Base-by-base conservation (phyloP, 1,140 invertebrate genomes). In the Augochlora pura region DNA sequence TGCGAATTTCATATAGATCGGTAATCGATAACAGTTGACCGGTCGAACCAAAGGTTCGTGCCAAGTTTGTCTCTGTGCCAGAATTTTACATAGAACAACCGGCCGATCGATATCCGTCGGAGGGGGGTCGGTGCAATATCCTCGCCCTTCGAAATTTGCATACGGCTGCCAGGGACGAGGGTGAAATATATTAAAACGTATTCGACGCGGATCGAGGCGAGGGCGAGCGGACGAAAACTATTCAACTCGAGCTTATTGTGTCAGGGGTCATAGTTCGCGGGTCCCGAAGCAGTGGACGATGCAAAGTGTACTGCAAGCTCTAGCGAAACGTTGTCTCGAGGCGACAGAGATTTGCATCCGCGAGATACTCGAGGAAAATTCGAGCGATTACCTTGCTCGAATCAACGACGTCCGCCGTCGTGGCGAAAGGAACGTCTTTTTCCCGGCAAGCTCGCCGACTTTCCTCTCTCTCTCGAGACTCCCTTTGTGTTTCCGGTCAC, bases 401-500 rank as follows among this genome's bases (percentile, higher is more conserved):
- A 32, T n/a, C n/a, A 12, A 46, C 42, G 42, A 32, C 32, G 32
- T 32, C 42, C 42, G 39, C 2, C 8, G 39, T 10, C 8, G 39
- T 10, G 6, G 9, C 32, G 4, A 32, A 32, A 32, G 32, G 32
- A 32, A 32, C 32, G 32, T 32, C 32, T 32, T 32, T 32, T 4
- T 32, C 32, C 4, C 32, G 32, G 32, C 1, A 4, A 32, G 32
- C 32, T 4, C 32, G 32, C 32, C 32, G 32, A n/a, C n/a, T n/a
- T n/a, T n/a, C n/a, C n/a, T 32, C 32, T 32, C 4, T 32, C 32
- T 32, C 42, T 9, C 84, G 71, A 27, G 76, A 54, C 69, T 62
- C 59, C 66, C 49, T 57, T 90, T 88, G 73, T 86, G 68, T 80
- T 82, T 80, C 88, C 66, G 77, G 84, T 89, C 88, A 90, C 88